Evolutionary conservation across 2,797 vertebrate species (phyloP).

Genomic region (Coregonus sp.): DNA sequence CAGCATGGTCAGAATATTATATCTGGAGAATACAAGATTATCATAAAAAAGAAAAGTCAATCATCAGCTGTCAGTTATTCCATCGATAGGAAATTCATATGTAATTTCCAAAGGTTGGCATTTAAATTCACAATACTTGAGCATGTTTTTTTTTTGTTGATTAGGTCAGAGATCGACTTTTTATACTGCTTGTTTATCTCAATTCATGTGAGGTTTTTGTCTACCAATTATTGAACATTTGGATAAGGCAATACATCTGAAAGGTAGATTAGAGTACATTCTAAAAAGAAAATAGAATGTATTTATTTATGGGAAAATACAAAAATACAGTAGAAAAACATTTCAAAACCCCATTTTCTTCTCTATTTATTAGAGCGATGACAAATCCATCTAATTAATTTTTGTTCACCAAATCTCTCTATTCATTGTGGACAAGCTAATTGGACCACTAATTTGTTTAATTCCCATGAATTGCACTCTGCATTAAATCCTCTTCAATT

Average conservation of each 20-base stretch:
- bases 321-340: slow-evolving; percentile 20
- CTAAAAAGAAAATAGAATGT: slow-evolving; percentile 25
- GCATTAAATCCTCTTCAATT: slow-evolving; percentile 80
- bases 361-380: slow-evolving; percentile 64
- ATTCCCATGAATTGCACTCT: slow-evolving; percentile 75
- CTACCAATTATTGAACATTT: slow-evolving; percentile 71
- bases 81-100: slow-evolving; percentile 73
- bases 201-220: slow-evolving; percentile 57
- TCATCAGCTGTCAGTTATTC: slow-evolving; percentile 45
- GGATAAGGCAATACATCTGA: slow-evolving; percentile 65
- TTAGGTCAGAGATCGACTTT: slow-evolving; percentile 74
- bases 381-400: slow-evolving; percentile 76
- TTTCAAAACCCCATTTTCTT: slow-evolving; percentile 39
- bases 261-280: slow-evolving; percentile 57
- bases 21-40: slow-evolving; percentile 23
- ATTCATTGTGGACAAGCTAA: slow-evolving; percentile 70
- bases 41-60: slow-evolving; percentile 44
- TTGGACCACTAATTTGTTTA: slow-evolving; percentile 79
- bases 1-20: not conserved
- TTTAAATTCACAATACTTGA: slow-evolving; percentile 65
- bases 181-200: slow-evolving; percentile 72
- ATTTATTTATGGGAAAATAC: slow-evolving; percentile 31
- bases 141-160: slow-evolving; percentile 48
- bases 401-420: slow-evolving; percentile 69
- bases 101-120: slow-evolving; percentile 70